Base-by-base conservation (phyloP, 2,797 vertebrate genomes). In the Chelon labrosus region DNA sequence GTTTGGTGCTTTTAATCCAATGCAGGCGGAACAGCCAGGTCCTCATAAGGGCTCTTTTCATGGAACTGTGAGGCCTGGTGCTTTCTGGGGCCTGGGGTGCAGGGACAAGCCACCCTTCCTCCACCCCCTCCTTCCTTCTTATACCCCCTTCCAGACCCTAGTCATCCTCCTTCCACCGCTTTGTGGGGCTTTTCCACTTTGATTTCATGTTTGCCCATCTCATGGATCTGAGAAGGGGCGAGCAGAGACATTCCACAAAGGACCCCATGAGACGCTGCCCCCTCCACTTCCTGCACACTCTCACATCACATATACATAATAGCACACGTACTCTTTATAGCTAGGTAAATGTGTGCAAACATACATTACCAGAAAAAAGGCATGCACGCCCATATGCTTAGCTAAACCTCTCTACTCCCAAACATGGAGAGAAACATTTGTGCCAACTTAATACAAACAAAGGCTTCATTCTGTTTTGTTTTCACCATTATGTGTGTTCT, bases 141-240 rank as follows among this genome's bases (percentile, higher is more conserved):
- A 71, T n/a, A 79, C 74, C 73, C 83, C 62, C 65, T 79, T 65
- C 82, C 80, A 87, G 82, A 82, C 73, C 79, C 86, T 91, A 83
- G 89, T 92, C 92, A 90, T 92, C 87, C 85, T 91, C 82, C 85
- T 86, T 89, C 75, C 85, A 90, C 86, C 88, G 75, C 85, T 88
- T 94, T 92, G 93, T 95, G 87, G 58, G 27, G 77, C 92, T 93
- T 93, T 95, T 94, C 93, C 91, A 91, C 90, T 95, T 91, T 92
- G 92, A 93, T 95, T 96, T 96, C 93, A 92, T 90, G 84, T 91
- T 92, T 88, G 83, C 87, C 92, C 88, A 84, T 89, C 70, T 94
- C 86, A 49, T 81, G 80, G 84, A 80, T 91, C 52, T 14, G 65
- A 71, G 83, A 88, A 56, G 70, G 67, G 84, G 67, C 55, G 65